Evolutionary conservation across 2,113 vertebrate species (phyloP).

Genomic region (Pituophis catenifer): DNA sequence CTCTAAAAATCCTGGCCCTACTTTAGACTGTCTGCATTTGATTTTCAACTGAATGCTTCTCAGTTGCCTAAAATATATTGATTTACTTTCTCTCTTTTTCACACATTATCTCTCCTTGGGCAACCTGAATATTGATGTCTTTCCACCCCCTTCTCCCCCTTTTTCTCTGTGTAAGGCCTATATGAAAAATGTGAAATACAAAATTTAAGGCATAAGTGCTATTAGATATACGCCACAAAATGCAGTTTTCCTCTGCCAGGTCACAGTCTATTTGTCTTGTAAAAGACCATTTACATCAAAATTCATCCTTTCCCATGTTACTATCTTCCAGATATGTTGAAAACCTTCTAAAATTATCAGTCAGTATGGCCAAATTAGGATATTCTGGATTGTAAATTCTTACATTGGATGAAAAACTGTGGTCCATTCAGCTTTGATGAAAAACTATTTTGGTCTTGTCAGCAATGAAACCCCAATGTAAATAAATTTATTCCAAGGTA

Average conservation of each 20-base stretch:
- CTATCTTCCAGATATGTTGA: neutral
- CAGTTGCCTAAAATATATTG: conserved; percentile 73
- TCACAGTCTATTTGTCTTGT: neutral
- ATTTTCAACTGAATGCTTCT: conserved; percentile 73
- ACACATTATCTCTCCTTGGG: conserved; percentile 46
- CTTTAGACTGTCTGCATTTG: conserved; percentile 68
- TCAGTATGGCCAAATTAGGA: neutral
- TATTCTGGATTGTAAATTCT: neutral
- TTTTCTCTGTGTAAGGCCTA: conserved; percentile 57
- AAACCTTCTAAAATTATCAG: neutral
- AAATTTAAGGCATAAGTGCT: conserved; percentile 49
- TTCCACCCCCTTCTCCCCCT: fast-evolving
- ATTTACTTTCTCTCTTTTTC: conserved; percentile 58
- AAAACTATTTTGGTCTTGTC: neutral
- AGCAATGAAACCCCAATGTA: neutral
- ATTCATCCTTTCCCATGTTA: neutral
- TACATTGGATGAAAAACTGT: neutral
- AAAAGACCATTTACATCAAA: neutral
- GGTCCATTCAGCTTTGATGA: neutral
- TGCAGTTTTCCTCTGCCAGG: conserved; percentile 36
- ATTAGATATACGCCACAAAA: conserved; percentile 48
- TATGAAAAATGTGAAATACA: conserved; percentile 48
- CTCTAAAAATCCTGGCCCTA: conserved; percentile 66
- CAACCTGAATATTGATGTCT: conserved; percentile 49
- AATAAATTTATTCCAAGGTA: neutral